These are phyloP conservation scores for Capitulum mitella DNA, from an alignment of 2,888 invertebrate genomes.

Conservation along the genomic window DNA sequence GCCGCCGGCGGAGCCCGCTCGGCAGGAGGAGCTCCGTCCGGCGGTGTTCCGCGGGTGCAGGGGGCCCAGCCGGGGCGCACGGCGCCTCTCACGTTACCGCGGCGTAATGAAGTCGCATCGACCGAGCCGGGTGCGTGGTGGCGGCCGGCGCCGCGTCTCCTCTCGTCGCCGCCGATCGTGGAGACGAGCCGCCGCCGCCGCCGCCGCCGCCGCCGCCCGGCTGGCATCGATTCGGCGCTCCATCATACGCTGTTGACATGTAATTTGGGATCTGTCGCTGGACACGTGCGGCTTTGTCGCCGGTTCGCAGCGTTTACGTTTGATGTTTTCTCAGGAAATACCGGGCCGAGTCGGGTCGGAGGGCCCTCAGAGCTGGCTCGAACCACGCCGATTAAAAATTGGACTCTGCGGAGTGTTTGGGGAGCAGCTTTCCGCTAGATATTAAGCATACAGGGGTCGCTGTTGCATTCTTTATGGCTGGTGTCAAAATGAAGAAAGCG, in stretches of 20 bases:
- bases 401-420: too few relatives aligned
- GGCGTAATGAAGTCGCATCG: conserved; percentile 7
- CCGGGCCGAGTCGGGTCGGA: background rate
- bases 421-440: too few relatives aligned
- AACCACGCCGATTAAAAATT: too few relatives aligned
- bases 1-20: background rate
- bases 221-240: conserved; percentile 1
- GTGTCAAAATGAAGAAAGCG: too few relatives aligned
- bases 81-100: background rate
- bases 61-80: background rate
- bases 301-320: background rate
- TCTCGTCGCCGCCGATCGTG: background rate
- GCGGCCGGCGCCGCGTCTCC: background rate
- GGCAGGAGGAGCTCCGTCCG: too few relatives aligned
- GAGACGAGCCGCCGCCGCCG: background rate
- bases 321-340: conserved; percentile 11
- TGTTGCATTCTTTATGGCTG: too few relatives aligned
- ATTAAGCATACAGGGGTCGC: too few relatives aligned
- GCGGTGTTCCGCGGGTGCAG: background rate
- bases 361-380: too few relatives aligned
- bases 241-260: conserved; percentile 24
- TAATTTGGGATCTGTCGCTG: conserved; percentile 11
- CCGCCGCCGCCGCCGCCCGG: background rate
- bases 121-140: background rate
- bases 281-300: conserved; percentile 8